These are phyloP conservation scores for Bolborhynchus lineola DNA, from an alignment of 2,113 vertebrate genomes.

Conservation along the genomic window DNA sequence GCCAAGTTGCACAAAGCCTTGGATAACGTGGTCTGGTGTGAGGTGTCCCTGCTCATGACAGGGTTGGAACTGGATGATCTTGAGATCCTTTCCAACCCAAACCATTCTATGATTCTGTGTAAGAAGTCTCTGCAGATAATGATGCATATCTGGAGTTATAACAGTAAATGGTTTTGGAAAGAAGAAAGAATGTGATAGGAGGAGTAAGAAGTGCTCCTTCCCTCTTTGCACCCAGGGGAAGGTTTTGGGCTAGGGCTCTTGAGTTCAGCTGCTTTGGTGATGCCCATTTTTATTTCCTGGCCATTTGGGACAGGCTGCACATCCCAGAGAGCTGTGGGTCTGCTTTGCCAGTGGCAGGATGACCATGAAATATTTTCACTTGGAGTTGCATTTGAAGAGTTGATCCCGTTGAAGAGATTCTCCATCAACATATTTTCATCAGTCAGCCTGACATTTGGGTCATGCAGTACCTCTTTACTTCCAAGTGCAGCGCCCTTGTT, in stretches of 20 bases:
- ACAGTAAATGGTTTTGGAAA: neutral
- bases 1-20: neutral
- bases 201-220: neutral
- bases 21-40: neutral
- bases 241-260: neutral
- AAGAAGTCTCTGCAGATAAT: neutral
- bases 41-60: no score
- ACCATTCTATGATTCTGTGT: neutral
- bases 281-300: neutral
- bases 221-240: neutral
- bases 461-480: neutral
- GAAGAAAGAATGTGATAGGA: neutral
- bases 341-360: neutral
- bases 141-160: fast-evolving
- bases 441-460: neutral
- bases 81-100: neutral
- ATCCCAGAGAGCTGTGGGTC: neutral
- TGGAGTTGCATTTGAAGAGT: neutral
- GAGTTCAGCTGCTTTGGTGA: neutral
- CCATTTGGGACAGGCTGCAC: neutral
- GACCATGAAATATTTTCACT: neutral
- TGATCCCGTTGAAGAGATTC: neutral
- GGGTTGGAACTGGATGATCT: neutral
- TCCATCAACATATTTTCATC: fast-evolving
- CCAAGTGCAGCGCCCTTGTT: neutral